A percentile compares a stretch with the other conserved stretches of the same genome.
These are phyloP conservation scores for Lutjanus argentimaculatus DNA, from an alignment of 2,797 vertebrate genomes.

Conservation along the genomic window DNA sequence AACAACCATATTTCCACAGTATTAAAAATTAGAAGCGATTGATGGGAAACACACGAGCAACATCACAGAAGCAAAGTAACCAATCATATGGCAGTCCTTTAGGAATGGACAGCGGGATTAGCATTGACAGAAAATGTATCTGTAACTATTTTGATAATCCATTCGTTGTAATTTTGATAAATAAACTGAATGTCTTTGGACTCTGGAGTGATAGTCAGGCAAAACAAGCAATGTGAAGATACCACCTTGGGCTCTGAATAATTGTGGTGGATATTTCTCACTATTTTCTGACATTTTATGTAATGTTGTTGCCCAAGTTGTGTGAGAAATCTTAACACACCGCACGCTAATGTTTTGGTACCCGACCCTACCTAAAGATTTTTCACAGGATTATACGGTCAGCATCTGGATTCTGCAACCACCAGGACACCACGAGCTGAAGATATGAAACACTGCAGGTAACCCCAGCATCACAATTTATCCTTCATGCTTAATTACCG, in stretches of 20 bases:
- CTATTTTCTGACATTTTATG: no score
- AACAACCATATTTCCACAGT: not conserved
- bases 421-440: not conserved
- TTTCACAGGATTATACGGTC: not conserved
- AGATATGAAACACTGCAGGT: not conserved
- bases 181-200: not conserved
- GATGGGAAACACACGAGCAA: not conserved
- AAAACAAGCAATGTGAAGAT: no score
- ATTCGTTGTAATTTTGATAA: no score
- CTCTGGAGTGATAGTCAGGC: not conserved
- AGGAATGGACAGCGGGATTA: not conserved
- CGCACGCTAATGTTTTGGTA: no score
- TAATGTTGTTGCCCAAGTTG: no score
- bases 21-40: not conserved
- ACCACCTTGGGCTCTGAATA: no score
- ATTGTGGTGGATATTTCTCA: no score
- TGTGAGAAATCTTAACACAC: no score
- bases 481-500: no score
- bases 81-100: not conserved
- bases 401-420: not conserved
- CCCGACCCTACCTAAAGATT: not conserved
- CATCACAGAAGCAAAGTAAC: not conserved
- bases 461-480: no score
- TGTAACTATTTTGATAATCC: not conserved
- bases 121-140: not conserved